Evolutionary conservation across 2,888 invertebrate genomes (phyloP).

Genomic region (Athripsodes cinereus): DNA sequence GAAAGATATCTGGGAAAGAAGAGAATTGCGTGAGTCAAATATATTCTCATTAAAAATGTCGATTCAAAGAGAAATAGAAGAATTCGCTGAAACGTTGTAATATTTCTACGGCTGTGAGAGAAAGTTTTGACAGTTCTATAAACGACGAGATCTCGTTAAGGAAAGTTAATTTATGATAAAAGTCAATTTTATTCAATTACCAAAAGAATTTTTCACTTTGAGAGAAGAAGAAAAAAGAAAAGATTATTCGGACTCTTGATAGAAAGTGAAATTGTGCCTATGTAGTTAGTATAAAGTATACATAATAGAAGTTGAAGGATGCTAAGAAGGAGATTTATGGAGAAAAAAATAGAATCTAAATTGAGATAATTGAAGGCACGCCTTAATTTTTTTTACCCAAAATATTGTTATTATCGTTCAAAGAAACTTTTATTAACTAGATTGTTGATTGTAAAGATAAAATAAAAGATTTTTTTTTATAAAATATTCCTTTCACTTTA

Average conservation of each 20-base stretch:
- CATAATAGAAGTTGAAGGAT: too few relatives aligned
- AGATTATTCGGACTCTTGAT: background rate
- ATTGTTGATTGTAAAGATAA: too few relatives aligned
- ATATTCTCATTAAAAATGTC: background rate
- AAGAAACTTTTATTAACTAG: too few relatives aligned
- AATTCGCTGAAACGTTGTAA: constrained; percentile 9
- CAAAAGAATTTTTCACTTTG: background rate
- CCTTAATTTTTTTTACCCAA: too few relatives aligned
- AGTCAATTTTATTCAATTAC: constrained; percentile 19
- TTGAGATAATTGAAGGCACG: too few relatives aligned
- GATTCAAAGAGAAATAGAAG: background rate
- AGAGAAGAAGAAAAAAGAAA: background rate
- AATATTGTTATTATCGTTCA: too few relatives aligned
- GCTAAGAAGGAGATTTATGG: too few relatives aligned
- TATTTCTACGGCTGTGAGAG: constrained; percentile 6
- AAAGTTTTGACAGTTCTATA: constrained; percentile 11
- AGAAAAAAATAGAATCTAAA: too few relatives aligned
- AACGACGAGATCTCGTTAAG: constrained; percentile 16
- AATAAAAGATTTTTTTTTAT: too few relatives aligned
- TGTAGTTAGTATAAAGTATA: too few relatives aligned
- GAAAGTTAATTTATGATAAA: constrained; percentile 17
- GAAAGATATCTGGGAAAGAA: background rate
- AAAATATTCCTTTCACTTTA: too few relatives aligned
- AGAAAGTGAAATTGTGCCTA: background rate
- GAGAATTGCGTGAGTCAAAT: background rate